phyloP scores from a whole-genome alignment of 2,888 invertebrate genomes.

The Eulithis prunata region DNA sequence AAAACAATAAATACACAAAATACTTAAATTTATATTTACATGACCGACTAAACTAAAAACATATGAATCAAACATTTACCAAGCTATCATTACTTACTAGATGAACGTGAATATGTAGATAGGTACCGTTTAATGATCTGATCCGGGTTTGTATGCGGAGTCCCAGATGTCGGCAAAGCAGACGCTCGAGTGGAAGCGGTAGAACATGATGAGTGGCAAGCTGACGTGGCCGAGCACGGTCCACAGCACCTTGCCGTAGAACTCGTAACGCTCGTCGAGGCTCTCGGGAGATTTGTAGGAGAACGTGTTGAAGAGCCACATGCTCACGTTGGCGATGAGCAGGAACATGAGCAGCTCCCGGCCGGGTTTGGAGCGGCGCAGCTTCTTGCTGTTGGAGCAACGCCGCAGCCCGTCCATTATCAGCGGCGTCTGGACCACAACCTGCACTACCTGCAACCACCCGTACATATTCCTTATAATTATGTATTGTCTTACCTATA shows the following conservation, averaged over 20 bases:
- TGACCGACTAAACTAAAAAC: too few relatives aligned
- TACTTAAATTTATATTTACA: too few relatives aligned
- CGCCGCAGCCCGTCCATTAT: constrained; percentile 89
- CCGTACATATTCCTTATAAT: constrained; percentile 4
- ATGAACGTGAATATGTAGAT: too few relatives aligned
- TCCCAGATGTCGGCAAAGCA: constrained; percentile 92
- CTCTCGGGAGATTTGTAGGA: constrained; percentile 81
- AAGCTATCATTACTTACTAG: too few relatives aligned
- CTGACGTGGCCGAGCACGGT: constrained; percentile 89
- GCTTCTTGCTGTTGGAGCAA: constrained; percentile 86
- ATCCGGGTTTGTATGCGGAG: constrained; percentile 87
- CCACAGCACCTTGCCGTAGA: constrained; percentile 89
- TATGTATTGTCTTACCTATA: background rate
- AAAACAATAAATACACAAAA: too few relatives aligned
- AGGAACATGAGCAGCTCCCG: constrained; percentile 91
- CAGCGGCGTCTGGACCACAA: constrained; percentile 89
- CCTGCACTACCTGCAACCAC: constrained; percentile 85
- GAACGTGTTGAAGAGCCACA: constrained; percentile 91
- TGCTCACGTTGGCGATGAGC: constrained; percentile 89
- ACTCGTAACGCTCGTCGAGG: constrained; percentile 84
- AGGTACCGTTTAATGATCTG: constrained; percentile 54
- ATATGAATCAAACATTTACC: too few relatives aligned
- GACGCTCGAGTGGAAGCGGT: constrained; percentile 91
- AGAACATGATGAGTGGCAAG: constrained; percentile 90
- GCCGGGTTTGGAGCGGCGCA: constrained; percentile 88